Evolutionary conservation across 2,888 invertebrate species (phyloP).

Genomic region (Euplexia lucipara): DNA sequence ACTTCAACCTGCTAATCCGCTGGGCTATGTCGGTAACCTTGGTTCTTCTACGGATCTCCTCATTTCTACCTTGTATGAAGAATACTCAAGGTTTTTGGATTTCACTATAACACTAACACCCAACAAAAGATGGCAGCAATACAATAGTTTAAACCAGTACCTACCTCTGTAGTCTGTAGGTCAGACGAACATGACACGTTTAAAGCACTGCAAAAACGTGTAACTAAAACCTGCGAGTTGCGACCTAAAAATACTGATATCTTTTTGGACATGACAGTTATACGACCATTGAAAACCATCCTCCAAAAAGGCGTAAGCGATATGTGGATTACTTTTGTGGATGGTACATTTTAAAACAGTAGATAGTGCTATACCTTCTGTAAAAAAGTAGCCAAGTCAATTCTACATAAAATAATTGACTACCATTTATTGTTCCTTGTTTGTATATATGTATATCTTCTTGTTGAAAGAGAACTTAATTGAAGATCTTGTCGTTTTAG

Average conservation of each 20-base stretch:
- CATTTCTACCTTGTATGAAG: too few species aligned
- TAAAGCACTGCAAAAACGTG: conserved; percentile 30
- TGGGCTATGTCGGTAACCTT: too few species aligned
- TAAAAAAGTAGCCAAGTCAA: too few species aligned
- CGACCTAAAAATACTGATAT: conserved; percentile 23
- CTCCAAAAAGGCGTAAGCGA: not conserved
- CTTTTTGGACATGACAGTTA: conserved; percentile 45
- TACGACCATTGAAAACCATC: conserved; percentile 3
- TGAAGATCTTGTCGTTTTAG: too few species aligned
- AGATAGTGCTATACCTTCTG: too few species aligned
- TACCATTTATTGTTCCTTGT: too few species aligned
- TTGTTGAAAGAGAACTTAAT: too few species aligned
- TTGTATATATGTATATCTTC: too few species aligned
- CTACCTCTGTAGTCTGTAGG: too few species aligned
- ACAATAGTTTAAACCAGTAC: conserved; percentile 30
- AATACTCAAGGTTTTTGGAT: not conserved
- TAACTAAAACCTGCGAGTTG: conserved; percentile 26
- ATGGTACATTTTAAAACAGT: conserved; percentile 14
- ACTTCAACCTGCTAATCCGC: too few species aligned
- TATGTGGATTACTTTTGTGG: not conserved
- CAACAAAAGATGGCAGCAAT: conserved; percentile 27
- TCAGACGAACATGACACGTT: conserved; percentile 61
- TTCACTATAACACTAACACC: not conserved
- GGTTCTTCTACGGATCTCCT: too few species aligned
- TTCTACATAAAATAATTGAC: too few species aligned